Conservation (phyloP, 2,113 vertebrate species). For the Montifringilla adamsi region DNA sequence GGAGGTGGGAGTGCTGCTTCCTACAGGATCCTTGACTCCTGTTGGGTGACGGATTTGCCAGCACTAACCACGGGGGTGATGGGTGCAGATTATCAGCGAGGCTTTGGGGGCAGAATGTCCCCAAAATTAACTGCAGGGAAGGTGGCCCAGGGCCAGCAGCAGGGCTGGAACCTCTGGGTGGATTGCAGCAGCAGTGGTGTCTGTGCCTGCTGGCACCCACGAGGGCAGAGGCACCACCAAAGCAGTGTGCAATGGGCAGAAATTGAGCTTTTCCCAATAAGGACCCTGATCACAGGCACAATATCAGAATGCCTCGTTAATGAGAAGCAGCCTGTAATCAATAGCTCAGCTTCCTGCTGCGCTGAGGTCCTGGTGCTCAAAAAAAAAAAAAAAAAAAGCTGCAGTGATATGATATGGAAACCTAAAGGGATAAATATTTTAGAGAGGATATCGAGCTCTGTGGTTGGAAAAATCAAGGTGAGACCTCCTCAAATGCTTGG, state of each 20-base stretch:
- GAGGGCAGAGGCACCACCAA: background rate
- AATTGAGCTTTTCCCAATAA: background rate
- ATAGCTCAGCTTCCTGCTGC: background rate
- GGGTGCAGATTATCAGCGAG: background rate
- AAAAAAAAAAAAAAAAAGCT: background rate
- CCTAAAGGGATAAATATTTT: background rate
- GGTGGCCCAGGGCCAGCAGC: background rate
- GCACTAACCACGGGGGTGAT: background rate
- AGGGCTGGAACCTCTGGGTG: background rate
- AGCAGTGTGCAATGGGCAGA: background rate
- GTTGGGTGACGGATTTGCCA: background rate
- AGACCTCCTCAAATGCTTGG: background rate
- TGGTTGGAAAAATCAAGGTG: background rate
- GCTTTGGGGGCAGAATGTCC: background rate
- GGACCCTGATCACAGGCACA: background rate
- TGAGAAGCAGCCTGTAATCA: background rate
- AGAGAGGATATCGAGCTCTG: background rate
- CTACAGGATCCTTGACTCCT: background rate
- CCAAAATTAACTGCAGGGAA: background rate
- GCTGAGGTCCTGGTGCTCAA: background rate
- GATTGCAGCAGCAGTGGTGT: background rate
- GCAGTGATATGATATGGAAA: background rate
- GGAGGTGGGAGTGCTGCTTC: background rate
- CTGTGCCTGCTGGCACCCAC: background rate
- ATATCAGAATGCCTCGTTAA: background rate